These are phyloP conservation scores for Crioceris asparagi DNA, from an alignment of 2,888 invertebrate genomes.

Conservation along the genomic window DNA sequence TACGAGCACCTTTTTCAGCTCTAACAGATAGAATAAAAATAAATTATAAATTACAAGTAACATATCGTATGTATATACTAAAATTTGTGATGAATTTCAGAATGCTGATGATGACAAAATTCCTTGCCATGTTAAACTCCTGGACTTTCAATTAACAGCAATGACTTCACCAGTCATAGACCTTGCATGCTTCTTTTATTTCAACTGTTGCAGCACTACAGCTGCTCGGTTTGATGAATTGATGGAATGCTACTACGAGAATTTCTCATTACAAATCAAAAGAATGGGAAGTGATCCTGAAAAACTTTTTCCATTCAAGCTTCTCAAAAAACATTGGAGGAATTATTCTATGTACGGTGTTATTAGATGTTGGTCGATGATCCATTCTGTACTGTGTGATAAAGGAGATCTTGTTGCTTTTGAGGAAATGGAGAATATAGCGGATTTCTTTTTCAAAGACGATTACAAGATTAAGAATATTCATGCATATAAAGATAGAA, in stretches of 20 bases:
- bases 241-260: constrained; percentile 3
- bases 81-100: too few relatives aligned
- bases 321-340: constrained; percentile 9
- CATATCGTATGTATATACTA: too few relatives aligned
- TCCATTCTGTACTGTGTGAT: neutral
- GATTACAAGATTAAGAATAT: too few relatives aligned
- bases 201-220: neutral
- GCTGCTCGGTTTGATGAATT: constrained; percentile 3
- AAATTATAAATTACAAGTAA: too few relatives aligned
- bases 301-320: constrained; percentile 5
- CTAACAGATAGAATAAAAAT: too few relatives aligned
- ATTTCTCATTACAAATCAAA: constrained; percentile 1
- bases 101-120: too few relatives aligned
- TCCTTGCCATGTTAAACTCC: constrained; percentile 3
- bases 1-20: too few relatives aligned
- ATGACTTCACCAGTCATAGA: constrained; percentile 8
- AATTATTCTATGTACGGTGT: constrained; percentile 1
- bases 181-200: constrained; percentile 6
- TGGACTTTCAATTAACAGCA: constrained; percentile 6
- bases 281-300: constrained; percentile 8
- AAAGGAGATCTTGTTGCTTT: neutral
- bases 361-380: neutral
- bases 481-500: too few relatives aligned
- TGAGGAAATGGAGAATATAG: neutral
- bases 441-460: too few relatives aligned